A percentile compares a stretch with the other conserved stretches of the same genome.
phyloP scores from a whole-genome alignment of 2,113 vertebrate species.

The Xenotilapia longispinis region DNA sequence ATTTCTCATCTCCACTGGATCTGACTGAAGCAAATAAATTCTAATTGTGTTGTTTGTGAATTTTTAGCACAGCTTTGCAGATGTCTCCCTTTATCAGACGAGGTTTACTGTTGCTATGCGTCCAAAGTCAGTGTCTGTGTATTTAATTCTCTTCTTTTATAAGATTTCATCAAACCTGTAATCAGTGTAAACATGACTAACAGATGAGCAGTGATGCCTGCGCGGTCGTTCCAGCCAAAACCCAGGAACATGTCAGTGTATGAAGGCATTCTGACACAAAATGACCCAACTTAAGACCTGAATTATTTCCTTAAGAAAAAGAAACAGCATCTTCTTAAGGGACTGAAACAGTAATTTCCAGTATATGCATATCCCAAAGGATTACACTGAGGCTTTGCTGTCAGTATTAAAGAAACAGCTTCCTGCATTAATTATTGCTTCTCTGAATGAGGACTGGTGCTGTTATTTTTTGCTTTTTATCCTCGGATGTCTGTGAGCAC shows the following conservation, averaged over 20 bases:
- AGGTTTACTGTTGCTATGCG: neutral
- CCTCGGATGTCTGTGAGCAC: neutral
- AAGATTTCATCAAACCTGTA: neutral
- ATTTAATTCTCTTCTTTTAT: neutral
- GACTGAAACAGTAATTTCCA: neutral
- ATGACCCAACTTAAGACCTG: neutral
- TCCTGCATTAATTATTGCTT: neutral
- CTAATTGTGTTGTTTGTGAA: neutral
- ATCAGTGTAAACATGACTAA: neutral
- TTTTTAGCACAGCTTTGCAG: neutral
- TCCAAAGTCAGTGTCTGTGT: neutral
- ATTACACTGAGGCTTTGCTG: neutral
- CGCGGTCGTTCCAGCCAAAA: neutral
- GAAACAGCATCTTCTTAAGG: neutral
- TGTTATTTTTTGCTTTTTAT: neutral
- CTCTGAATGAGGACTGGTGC: neutral
- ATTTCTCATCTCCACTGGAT: neutral
- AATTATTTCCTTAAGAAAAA: neutral
- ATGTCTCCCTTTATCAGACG: fast-evolving
- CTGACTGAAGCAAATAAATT: neutral
- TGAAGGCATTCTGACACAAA: neutral
- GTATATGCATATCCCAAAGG: neutral
- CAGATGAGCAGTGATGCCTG: neutral
- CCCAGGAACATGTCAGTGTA: neutral
- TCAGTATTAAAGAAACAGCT: neutral